A percentile compares a stretch with the other conserved stretches of the same genome.
These are phyloP conservation scores for Brachionichthys hirsutus DNA, from an alignment of 2,113 vertebrate genomes.

Conservation along the genomic window DNA sequence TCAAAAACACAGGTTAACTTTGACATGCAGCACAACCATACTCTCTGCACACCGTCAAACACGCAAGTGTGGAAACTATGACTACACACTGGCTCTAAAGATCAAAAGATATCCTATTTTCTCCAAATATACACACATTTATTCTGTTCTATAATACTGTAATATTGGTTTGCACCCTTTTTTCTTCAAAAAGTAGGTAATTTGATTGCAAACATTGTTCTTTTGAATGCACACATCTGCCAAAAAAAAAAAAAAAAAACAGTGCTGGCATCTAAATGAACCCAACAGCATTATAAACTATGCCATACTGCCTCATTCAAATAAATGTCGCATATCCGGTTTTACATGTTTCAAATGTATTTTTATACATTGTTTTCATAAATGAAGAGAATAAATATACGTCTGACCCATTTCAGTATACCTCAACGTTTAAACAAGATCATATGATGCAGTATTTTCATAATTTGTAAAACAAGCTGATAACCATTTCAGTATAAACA, in stretches of 20 bases:
- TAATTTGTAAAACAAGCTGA: slow-evolving; percentile 67
- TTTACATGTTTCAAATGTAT: slow-evolving; percentile 71
- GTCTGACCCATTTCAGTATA: slow-evolving; percentile 73
- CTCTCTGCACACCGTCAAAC: slow-evolving; percentile 80
- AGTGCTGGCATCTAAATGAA: slow-evolving; percentile 80
- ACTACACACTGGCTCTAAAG: slow-evolving; percentile 80
- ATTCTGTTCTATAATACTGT: slow-evolving; percentile 80
- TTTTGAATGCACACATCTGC: slow-evolving; percentile 74
- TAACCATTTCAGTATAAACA: slow-evolving; percentile 67
- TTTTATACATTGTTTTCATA: slow-evolving; percentile 72
- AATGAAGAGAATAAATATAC: slow-evolving; percentile 76
- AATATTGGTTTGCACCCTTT: slow-evolving; percentile 77
- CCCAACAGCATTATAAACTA: slow-evolving; percentile 79
- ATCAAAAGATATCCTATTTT: slow-evolving; percentile 78
- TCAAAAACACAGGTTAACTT: slow-evolving; percentile 79
- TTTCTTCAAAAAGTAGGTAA: slow-evolving; percentile 75
- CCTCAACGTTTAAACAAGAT: slow-evolving; percentile 74
- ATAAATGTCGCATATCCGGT: slow-evolving; percentile 74
- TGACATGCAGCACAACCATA: slow-evolving; percentile 83
- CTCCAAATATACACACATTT: slow-evolving; percentile 80
- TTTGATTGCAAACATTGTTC: slow-evolving; percentile 77
- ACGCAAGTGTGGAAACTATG: slow-evolving; percentile 78
- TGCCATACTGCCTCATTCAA: slow-evolving; percentile 77
- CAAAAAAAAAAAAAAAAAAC: slow-evolving; percentile 72
- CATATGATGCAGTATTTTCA: slow-evolving; percentile 73